Conservation (phyloP, 2,888 invertebrate species). For the Cosmorhoe ocellata region DNA sequence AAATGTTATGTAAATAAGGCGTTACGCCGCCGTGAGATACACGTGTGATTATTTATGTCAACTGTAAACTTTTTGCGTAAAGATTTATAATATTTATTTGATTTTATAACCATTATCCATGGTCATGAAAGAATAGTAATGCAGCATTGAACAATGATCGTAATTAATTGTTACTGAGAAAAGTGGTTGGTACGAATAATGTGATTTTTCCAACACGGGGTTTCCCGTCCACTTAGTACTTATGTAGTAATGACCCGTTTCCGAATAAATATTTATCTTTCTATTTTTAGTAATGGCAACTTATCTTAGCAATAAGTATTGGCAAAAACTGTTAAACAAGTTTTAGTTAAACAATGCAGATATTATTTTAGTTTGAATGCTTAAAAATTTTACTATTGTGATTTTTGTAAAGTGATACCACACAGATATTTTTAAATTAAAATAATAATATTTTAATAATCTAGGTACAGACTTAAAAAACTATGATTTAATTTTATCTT, state of each 20-base stretch:
- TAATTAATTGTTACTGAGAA: slow-evolving; percentile 63
- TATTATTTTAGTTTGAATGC: background rate
- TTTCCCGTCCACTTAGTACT: slow-evolving; percentile 54
- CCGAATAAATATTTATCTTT: slow-evolving; percentile 36
- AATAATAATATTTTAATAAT: too few species aligned
- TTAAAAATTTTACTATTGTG: background rate
- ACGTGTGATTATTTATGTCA: slow-evolving; percentile 40
- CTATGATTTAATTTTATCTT: too few species aligned
- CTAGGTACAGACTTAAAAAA: too few species aligned
- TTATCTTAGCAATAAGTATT: slow-evolving; percentile 16
- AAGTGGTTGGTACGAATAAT: slow-evolving; percentile 43
- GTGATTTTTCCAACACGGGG: slow-evolving; percentile 58
- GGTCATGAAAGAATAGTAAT: slow-evolving; percentile 45
- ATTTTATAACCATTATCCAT: slow-evolving; percentile 53
- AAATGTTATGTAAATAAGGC: slow-evolving; percentile 64
- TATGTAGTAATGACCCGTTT: slow-evolving; percentile 42
- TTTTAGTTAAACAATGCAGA: slow-evolving; percentile 2
- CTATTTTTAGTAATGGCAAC: slow-evolving; percentile 24
- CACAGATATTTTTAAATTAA: too few species aligned
- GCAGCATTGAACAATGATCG: slow-evolving; percentile 61
- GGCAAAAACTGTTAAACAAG: slow-evolving; percentile 3
- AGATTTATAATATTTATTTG: too few species aligned
- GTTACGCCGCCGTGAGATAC: slow-evolving; percentile 49
- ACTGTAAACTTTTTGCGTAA: slow-evolving; percentile 36
- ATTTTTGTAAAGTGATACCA: too few species aligned